Percentiles rank a stretch among this genome's conserved stretches.
Conservation (phyloP, 2,113 vertebrate species). For the Nycticorax nycticorax region DNA sequence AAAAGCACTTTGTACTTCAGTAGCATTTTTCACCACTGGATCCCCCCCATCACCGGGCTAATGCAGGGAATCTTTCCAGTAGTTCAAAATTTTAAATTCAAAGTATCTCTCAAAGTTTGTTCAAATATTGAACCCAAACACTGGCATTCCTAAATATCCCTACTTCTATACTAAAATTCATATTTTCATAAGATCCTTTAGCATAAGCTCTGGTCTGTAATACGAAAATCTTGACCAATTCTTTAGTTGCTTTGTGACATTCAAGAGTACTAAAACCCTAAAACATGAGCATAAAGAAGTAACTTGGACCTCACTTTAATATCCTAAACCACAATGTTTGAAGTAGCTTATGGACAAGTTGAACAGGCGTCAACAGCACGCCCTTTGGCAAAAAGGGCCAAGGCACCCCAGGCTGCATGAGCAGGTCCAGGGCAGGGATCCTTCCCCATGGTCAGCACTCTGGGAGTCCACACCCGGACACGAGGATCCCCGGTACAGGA, state of each 20-base stretch:
- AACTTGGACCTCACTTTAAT: neutral
- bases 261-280: neutral
- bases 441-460: neutral
- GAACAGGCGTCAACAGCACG: neutral
- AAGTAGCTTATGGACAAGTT: neutral
- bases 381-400: neutral
- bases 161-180: neutral
- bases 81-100: neutral
- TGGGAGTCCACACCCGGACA: neutral
- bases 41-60: neutral
- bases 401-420: accelerated
- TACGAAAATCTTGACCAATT: neutral
- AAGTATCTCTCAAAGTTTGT: neutral
- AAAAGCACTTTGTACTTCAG: neutral
- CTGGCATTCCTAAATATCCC: neutral
- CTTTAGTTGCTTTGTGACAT: neutral
- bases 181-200: neutral
- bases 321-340: neutral
- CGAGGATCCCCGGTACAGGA: neutral
- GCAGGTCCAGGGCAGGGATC: neutral
- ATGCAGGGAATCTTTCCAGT: accelerated
- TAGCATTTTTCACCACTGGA: accelerated
- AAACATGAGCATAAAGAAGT: neutral
- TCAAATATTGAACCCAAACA: neutral
- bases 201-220: neutral